These are phyloP conservation scores for Amblyteles armatorius DNA, from an alignment of 2,888 invertebrate species.

Conservation along the genomic window DNA sequence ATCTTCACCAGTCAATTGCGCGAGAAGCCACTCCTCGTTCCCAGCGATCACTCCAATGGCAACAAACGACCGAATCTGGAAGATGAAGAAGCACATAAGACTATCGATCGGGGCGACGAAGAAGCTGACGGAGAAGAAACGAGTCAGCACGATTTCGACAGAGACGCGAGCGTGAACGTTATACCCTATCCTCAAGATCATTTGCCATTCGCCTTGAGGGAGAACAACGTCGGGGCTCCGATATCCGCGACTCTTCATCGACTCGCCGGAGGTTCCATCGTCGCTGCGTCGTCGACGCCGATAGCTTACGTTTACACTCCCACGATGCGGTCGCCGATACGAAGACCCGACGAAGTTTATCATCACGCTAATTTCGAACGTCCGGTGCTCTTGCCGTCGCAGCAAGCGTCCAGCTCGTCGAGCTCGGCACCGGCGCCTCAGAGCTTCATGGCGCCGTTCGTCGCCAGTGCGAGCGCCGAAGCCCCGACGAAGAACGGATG, in stretches of 20 bases:
- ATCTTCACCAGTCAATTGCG: slow-evolving; percentile 78
- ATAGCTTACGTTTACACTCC: slow-evolving; percentile 89
- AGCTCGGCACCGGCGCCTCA: slow-evolving; percentile 85
- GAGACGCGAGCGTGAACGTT: slow-evolving; percentile 82
- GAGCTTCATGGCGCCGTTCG: slow-evolving; percentile 90
- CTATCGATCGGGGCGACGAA: background rate
- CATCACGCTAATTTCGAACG: slow-evolving; percentile 65
- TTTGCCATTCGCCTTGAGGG: slow-evolving; percentile 82
- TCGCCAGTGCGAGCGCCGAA: slow-evolving; percentile 88
- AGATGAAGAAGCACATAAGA: slow-evolving; percentile 35
- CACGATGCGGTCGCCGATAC: slow-evolving; percentile 84
- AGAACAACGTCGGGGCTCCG: slow-evolving; percentile 70
- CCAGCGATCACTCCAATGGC: slow-evolving; percentile 76
- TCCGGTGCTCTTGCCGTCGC: slow-evolving; percentile 81
- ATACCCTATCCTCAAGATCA: slow-evolving; percentile 85
- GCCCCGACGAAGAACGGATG: slow-evolving; percentile 87
- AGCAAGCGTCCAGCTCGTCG: slow-evolving; percentile 81
- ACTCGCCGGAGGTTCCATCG: slow-evolving; percentile 68
- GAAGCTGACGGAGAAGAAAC: slow-evolving; percentile 29
- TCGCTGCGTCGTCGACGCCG: slow-evolving; percentile 84
- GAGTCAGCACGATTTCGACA: slow-evolving; percentile 64
- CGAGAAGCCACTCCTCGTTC: slow-evolving; percentile 84
- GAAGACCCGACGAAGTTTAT: slow-evolving; percentile 70
- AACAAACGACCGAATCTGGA: slow-evolving; percentile 12
- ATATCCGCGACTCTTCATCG: slow-evolving; percentile 82